phyloP scores from a whole-genome alignment of 2,888 invertebrate genomes.

The Koerneria pararmatus region DNA sequence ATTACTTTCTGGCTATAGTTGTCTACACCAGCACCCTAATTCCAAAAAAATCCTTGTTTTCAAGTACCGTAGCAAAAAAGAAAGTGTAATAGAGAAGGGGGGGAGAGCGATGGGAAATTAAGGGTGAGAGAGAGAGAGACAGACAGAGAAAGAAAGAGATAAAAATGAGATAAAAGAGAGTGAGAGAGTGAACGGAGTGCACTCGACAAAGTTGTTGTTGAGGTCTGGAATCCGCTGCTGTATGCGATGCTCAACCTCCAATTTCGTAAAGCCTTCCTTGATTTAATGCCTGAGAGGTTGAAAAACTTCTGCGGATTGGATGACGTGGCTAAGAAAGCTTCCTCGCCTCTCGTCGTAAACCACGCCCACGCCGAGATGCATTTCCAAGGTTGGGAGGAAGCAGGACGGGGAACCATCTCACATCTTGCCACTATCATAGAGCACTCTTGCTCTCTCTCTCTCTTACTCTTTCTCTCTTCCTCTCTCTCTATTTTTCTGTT shows the following conservation, averaged over 20 bases:
- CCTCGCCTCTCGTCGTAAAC: not conserved
- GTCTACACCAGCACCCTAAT: no score
- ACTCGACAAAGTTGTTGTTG: no score
- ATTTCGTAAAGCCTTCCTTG: conserved; percentile 54
- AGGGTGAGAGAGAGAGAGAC: not conserved
- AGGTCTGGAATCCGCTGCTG: conserved; percentile 57
- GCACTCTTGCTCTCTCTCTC: conserved; percentile 10
- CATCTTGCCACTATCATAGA: conserved; percentile 13
- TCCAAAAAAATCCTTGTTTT: no score
- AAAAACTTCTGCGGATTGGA: conserved; percentile 19
- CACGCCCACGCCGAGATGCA: conserved; percentile 9
- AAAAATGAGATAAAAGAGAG: no score
- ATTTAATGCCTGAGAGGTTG: conserved; percentile 49
- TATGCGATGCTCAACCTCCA: conserved; percentile 56
- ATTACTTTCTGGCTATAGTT: no score
- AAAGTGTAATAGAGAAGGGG: not conserved
- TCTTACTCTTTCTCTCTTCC: not conserved
- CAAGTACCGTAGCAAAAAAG: no score
- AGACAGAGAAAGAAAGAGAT: not conserved
- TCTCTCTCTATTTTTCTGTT: no score
- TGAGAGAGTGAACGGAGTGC: no score
- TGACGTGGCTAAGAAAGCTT: not conserved
- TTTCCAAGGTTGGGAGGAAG: not conserved
- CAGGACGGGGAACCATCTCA: conserved; percentile 11
- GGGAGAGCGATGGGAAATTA: not conserved